phyloP scores from a whole-genome alignment of 2,113 vertebrate species.

The Pelecanoides urinatrix region DNA sequence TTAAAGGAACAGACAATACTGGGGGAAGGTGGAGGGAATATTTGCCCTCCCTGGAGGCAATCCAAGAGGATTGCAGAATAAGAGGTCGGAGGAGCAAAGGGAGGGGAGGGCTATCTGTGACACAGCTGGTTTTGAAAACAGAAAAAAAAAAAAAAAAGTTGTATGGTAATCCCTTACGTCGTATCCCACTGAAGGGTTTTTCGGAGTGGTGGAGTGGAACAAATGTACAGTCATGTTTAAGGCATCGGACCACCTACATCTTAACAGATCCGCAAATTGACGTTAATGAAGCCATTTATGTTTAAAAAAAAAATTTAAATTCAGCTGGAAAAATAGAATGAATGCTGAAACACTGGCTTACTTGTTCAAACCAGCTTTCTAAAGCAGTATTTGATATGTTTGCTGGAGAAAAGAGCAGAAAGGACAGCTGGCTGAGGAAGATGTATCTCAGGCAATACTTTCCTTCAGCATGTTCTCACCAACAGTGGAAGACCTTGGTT shows the following conservation, averaged over 20 bases:
- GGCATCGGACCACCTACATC: conserved; percentile 47
- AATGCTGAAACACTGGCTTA: conserved; percentile 25
- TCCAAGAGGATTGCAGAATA: conserved; percentile 29
- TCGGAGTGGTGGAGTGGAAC: neutral
- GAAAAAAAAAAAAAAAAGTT: neutral
- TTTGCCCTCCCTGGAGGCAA: conserved; percentile 35
- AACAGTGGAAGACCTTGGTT: neutral
- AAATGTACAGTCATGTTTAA: conserved; percentile 33
- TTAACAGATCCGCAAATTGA: conserved; percentile 51
- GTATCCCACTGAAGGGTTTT: neutral
- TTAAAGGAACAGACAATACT: conserved; percentile 21
- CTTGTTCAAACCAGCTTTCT: conserved; percentile 45
- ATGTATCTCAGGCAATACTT: neutral
- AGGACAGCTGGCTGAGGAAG: neutral
- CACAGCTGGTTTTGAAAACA: conserved; percentile 53
- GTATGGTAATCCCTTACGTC: neutral
- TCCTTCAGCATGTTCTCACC: neutral
- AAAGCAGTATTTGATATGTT: neutral
- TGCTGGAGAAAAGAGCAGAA: conserved; percentile 15
- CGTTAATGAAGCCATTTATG: conserved; percentile 38
- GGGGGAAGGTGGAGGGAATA: conserved; percentile 49
- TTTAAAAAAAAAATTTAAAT: conserved; percentile 1
- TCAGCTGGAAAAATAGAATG: conserved; percentile 67
- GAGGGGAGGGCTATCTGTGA: conserved; percentile 28
- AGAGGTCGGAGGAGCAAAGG: conserved; percentile 32